A percentile compares a stretch with the other conserved stretches of the same genome.
Evolutionary conservation across 1,140 invertebrate genomes (phyloP).

Genomic region (Eueides isabella): DNA sequence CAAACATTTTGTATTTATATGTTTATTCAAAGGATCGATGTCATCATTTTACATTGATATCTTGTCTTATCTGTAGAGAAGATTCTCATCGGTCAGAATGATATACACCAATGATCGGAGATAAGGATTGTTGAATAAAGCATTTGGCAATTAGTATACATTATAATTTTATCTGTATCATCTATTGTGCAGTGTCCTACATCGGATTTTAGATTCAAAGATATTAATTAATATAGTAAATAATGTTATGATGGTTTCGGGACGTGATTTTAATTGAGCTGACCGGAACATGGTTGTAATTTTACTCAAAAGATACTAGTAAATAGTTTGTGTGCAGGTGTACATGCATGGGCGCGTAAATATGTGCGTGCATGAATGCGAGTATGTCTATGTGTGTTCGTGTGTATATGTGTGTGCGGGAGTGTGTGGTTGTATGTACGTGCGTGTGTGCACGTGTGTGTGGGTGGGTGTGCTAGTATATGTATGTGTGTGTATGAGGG

Average conservation of each 20-base stretch:
- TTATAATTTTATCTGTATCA: neutral
- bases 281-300: neutral
- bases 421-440: too few relatives aligned
- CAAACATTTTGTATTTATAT: neutral
- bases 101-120: neutral
- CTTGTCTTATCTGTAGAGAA: conserved; percentile 1
- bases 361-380: too few relatives aligned
- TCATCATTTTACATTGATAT: neutral
- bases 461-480: too few relatives aligned
- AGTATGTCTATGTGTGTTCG: too few relatives aligned
- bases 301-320: too few relatives aligned
- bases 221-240: neutral
- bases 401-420: too few relatives aligned
- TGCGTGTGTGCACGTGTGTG: too few relatives aligned
- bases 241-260: neutral
- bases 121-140: neutral
- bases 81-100: neutral
- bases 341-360: too few relatives aligned
- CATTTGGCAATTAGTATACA: neutral
- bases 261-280: neutral
- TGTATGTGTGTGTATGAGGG: too few relatives aligned
- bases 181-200: neutral
- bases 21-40: neutral
- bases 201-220: neutral
- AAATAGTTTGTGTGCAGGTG: too few relatives aligned